phyloP scores from a whole-genome alignment of 1,140 invertebrate genomes.

The Lepidurus couesii region DNA sequence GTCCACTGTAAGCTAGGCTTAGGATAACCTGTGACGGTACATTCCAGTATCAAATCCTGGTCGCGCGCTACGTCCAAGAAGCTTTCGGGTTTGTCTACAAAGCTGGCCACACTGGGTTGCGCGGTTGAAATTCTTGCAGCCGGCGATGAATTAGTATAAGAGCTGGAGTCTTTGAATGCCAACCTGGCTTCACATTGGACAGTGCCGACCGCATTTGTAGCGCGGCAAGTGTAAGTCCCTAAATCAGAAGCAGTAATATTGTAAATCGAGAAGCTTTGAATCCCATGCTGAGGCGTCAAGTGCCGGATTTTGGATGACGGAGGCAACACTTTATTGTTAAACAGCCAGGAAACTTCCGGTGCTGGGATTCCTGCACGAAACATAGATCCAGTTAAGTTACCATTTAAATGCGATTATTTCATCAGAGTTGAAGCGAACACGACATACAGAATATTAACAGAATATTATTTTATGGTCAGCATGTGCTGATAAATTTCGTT shows the following conservation, averaged over 20 bases:
- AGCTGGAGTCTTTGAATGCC: slow-evolving; percentile 40
- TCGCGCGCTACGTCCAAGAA: slow-evolving; percentile 64
- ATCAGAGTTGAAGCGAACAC: neutral
- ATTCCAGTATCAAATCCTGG: slow-evolving; percentile 72
- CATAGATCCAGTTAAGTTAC: neutral
- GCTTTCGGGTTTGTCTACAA: slow-evolving; percentile 67
- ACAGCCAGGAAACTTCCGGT: slow-evolving; percentile 66
- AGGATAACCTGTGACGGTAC: slow-evolving; percentile 69
- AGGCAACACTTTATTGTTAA: slow-evolving; percentile 49
- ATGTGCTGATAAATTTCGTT: too few species aligned
- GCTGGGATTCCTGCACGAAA: slow-evolving; percentile 44
- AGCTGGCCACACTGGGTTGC: slow-evolving; percentile 56
- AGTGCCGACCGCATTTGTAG: slow-evolving; percentile 49
- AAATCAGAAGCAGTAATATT: slow-evolving; percentile 48
- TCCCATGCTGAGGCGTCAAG: slow-evolving; percentile 52
- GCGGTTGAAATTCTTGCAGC: slow-evolving; percentile 43
- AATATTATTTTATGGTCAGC: too few species aligned
- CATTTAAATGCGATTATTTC: slow-evolving; percentile 17
- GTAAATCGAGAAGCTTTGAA: slow-evolving; percentile 45
- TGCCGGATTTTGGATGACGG: slow-evolving; percentile 43
- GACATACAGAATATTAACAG: slow-evolving; percentile 3
- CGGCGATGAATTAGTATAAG: slow-evolving; percentile 42
- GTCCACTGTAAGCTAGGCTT: slow-evolving; percentile 72
- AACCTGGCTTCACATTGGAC: slow-evolving; percentile 41
- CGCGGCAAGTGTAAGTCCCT: slow-evolving; percentile 50